Conservation (phyloP, 2,797 vertebrate genomes). For the Smutsia gigantea region DNA sequence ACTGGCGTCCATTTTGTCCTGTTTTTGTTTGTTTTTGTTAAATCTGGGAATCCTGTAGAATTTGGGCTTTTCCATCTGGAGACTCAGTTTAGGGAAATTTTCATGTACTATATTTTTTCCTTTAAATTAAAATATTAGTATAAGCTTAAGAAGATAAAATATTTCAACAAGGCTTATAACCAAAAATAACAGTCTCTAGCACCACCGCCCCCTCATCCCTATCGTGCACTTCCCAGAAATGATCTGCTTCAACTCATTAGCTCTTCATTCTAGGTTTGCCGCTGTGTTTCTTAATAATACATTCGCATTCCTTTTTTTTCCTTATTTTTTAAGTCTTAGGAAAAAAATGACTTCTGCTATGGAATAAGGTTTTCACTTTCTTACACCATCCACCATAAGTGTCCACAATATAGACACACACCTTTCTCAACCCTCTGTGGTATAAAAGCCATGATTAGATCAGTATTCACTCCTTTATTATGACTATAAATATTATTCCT, state of each 20-base stretch:
- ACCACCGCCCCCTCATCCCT: accelerated
- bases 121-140: not conserved
- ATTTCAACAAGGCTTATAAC: not conserved
- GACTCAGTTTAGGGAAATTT: not conserved
- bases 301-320: not conserved
- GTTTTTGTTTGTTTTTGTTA: not conserved
- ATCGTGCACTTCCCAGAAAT: not conserved
- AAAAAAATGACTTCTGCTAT: not conserved
- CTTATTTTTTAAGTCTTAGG: not conserved
- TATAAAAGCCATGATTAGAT: not conserved
- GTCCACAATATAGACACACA: not conserved
- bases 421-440: not conserved
- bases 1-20: not conserved
- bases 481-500: not conserved
- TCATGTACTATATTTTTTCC: not conserved
- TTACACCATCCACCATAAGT: not conserved
- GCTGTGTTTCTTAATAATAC: not conserved
- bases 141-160: not conserved
- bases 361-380: not conserved
- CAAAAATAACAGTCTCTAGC: not conserved
- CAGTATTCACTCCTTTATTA: not conserved
- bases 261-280: not conserved
- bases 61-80: not conserved
- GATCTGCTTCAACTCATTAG: not conserved
- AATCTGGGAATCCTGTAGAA: not conserved